Base-by-base conservation (phyloP, 2,888 invertebrate genomes). In the Drosophila colorata region DNA sequence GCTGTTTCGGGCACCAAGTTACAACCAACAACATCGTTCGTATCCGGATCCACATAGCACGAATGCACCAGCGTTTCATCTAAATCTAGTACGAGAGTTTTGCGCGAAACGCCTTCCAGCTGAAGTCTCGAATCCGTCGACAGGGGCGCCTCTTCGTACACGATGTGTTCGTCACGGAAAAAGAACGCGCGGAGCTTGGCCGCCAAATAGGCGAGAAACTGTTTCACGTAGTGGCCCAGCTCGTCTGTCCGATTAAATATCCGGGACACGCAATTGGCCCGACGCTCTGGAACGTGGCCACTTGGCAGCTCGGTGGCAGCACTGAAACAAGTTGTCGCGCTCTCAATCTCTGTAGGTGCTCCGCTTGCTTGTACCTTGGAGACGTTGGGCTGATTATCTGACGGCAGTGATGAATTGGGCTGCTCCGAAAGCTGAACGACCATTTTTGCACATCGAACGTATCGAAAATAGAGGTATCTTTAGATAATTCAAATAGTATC, bases 41-140 rank as follows among this genome's bases (percentile, higher is more conserved):
- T 59, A 0, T 71, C 77, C 7, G 87, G 74, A 43, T 87, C 81
- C 0, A 37, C 7, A 51, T 84, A 87, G 18, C 81, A 81, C 0
- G 87, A 77, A 25, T 84, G 84, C 4, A 84, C 65, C 7, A 84
- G 72, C 0, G 84, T 84, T 51, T 84, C 84, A 28, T 84, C 84
- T n/a, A 84, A 46, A 61, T 84, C 84, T 0, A 84, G 59, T 0
- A 84, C 52, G 1, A 84, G 44, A 0, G 70, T 79, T 51, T 84
- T 84, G 1, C 87, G 73, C 0, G 33, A 13, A 5, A 72, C 61
- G 0, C 1, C 3, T 7, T 35, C 16, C n/a, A 83, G 40, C 0
- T 18, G 51, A 0, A 2, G 7, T 4, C 3, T 6, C 3, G 58
- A 35, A 5, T 14, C 60, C 1, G 1, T 4, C 0, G 86, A 83